These are phyloP conservation scores for Turritopsis rubra DNA, from an alignment of 30 jellyfish, hydroid and myxozoan species.

Conservation along the genomic window DNA sequence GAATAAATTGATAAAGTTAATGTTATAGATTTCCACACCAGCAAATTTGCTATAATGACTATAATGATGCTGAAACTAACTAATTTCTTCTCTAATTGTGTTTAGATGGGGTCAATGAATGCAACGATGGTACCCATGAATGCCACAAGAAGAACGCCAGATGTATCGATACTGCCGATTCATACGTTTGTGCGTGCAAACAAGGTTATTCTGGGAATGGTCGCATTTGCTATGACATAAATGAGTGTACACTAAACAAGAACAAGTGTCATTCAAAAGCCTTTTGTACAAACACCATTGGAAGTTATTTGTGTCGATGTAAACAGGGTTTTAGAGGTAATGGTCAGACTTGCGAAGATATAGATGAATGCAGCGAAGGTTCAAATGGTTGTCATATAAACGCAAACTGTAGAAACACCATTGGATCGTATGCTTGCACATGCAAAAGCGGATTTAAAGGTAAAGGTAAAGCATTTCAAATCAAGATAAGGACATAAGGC, in stretches of 20 bases:
- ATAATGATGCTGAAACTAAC: background rate
- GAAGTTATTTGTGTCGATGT: slow-evolving; percentile 23
- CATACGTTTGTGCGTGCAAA: background rate
- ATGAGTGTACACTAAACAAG: slow-evolving; percentile 12
- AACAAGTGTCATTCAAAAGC: slow-evolving; percentile 13
- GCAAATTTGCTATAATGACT: too few species aligned
- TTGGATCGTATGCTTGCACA: slow-evolving; percentile 36
- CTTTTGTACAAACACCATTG: slow-evolving; percentile 8
- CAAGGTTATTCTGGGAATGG: slow-evolving; percentile 15
- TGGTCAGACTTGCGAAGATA: slow-evolving; percentile 19
- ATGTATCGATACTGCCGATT: background rate
- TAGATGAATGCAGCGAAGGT: slow-evolving; percentile 20
- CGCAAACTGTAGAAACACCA: slow-evolving; percentile 38
- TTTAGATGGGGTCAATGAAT: background rate
- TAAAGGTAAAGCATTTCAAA: slow-evolving; percentile 19
- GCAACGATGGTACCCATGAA: background rate
- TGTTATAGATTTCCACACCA: too few species aligned
- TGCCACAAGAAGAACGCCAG: slow-evolving; percentile 4
- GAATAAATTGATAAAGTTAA: too few species aligned
- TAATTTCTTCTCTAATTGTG: background rate
- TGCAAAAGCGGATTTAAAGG: slow-evolving; percentile 46
- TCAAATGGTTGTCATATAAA: background rate
- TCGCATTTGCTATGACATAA: slow-evolving; percentile 9
- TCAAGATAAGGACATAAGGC: background rate
- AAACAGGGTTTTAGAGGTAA: slow-evolving; percentile 8